A percentile compares a stretch with the other conserved stretches of the same genome.
Conservation (phyloP, 2,113 vertebrate genomes). For the Nothoprocta perdicaria region DNA sequence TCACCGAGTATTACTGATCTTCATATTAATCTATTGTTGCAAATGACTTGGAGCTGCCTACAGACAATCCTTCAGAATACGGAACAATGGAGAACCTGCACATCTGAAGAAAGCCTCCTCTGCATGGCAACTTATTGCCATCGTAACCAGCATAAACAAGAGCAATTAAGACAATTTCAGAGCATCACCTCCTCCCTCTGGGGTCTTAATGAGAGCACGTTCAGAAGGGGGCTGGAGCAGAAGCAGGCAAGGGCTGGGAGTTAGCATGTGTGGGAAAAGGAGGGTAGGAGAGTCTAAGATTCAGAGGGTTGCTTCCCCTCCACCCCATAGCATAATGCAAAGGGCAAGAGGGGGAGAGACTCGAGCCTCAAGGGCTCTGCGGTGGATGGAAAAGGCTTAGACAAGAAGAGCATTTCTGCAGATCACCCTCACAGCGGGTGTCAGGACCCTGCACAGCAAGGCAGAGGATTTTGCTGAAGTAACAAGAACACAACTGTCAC, state of each 20-base stretch:
- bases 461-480: neutral
- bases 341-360: neutral
- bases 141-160: constrained; percentile 74
- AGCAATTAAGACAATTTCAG: constrained; percentile 73
- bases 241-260: constrained; percentile 29
- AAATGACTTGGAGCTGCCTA: constrained; percentile 75
- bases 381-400: neutral
- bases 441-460: neutral
- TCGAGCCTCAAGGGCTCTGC: neutral
- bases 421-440: neutral
- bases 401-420: neutral
- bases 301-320: neutral
- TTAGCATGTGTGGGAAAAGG: constrained; percentile 29
- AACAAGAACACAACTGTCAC: neutral
- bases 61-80: constrained; percentile 59
- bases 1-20: constrained; percentile 69
- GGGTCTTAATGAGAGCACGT: constrained; percentile 66
- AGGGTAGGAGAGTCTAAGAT: neutral
- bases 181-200: constrained; percentile 72
- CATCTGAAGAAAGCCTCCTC: constrained; percentile 64
- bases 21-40: constrained; percentile 71
- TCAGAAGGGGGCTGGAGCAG: constrained; percentile 55
- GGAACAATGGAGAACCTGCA: constrained; percentile 68
- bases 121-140: constrained; percentile 70
- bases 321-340: neutral